Evolutionary conservation across 2,797 vertebrate genomes (phyloP).

Genomic region (Potorous gilbertii): DNA sequence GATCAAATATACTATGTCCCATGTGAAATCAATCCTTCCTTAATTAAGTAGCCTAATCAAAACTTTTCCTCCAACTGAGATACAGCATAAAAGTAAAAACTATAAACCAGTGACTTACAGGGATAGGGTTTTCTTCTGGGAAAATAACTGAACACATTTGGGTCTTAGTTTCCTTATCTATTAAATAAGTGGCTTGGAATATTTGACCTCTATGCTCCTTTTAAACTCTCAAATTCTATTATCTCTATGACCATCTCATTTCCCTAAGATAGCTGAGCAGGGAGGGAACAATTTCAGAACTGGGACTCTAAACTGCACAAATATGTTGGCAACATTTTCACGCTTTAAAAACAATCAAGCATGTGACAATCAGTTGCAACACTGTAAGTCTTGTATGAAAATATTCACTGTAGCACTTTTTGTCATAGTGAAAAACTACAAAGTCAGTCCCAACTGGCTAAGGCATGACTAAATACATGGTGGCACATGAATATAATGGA

Average conservation of each 20-base stretch:
- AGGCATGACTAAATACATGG: background rate
- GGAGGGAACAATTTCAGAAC: background rate
- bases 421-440: background rate
- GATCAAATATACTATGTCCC: background rate
- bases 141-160: background rate
- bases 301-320: background rate
- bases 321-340: background rate
- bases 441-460: background rate
- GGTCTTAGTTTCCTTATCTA: background rate
- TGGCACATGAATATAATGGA: background rate
- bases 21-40: background rate
- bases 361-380: background rate
- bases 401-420: background rate
- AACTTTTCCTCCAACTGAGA: background rate
- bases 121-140: background rate
- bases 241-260: background rate
- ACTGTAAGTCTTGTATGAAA: background rate
- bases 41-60: background rate
- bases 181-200: background rate
- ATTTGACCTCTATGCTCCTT: background rate
- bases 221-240: background rate
- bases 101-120: background rate
- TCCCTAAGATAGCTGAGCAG: conserved; percentile 14
- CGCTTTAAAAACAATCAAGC: background rate
- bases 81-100: background rate